These are phyloP conservation scores for Erythrocebus patas DNA, from an alignment of 2,113 vertebrate genomes.

Conservation along the genomic window DNA sequence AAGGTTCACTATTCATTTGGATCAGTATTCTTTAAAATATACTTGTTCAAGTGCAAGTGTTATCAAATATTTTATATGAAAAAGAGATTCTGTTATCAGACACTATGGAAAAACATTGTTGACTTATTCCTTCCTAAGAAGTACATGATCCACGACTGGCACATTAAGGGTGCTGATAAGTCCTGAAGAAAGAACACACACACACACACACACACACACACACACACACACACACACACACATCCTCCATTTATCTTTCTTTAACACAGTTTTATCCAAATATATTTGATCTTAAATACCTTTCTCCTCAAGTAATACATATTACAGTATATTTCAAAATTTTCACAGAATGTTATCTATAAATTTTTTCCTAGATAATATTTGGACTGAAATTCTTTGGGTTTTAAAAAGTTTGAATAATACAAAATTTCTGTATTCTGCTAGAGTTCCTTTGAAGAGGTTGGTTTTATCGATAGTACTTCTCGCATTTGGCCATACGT, in stretches of 20 bases:
- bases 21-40: not conserved
- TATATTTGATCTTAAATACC: not conserved
- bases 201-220: not conserved
- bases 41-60: not conserved
- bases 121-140: not conserved
- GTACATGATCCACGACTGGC: not conserved
- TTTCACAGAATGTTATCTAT: not conserved
- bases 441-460: not conserved
- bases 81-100: not conserved
- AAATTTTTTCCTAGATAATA: not conserved
- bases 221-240: not conserved
- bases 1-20: not conserved
- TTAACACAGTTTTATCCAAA: not conserved
- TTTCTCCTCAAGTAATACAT: not conserved
- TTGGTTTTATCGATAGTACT: not conserved
- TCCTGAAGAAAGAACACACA: not conserved
- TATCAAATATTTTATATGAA: not conserved
- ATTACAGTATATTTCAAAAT: not conserved
- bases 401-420: not conserved
- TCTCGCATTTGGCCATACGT: not conserved
- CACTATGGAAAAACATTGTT: not conserved
- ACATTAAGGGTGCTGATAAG: not conserved
- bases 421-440: not conserved
- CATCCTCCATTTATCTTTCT: not conserved
- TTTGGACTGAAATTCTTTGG: not conserved